phyloP scores from a whole-genome alignment of 2,888 invertebrate species.

The Tineola bisselliella region DNA sequence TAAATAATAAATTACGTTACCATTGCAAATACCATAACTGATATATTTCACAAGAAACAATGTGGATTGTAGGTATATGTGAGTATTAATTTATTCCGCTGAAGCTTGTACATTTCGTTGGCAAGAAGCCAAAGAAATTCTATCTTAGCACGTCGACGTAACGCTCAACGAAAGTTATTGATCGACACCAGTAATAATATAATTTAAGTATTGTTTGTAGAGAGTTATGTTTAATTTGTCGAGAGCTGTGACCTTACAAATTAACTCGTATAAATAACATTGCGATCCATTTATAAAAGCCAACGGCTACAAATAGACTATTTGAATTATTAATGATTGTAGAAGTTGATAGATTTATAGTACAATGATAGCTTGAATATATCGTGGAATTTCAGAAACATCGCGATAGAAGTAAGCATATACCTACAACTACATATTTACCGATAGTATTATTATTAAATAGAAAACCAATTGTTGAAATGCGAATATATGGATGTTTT shows the following conservation, averaged over 20 bases:
- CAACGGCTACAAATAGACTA: neutral
- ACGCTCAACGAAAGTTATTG: slow-evolving; percentile 4
- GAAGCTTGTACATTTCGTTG: neutral
- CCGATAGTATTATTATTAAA: neutral
- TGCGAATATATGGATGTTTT: neutral
- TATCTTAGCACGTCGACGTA: slow-evolving; percentile 9
- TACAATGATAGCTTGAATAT: no score
- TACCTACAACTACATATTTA: no score
- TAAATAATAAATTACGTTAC: no score
- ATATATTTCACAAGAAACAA: neutral
- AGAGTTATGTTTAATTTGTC: neutral
- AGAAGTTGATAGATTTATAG: no score
- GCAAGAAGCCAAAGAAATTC: slow-evolving; percentile 7
- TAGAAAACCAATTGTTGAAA: neutral
- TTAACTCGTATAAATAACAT: neutral
- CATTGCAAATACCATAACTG: no score
- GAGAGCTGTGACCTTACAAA: neutral
- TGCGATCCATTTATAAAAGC: neutral
- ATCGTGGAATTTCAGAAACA: no score
- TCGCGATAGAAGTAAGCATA: no score
- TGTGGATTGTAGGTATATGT: neutral
- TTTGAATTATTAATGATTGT: neutral
- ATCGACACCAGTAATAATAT: neutral
- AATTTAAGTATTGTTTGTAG: slow-evolving; percentile 1
- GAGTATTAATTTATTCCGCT: slow-evolving; percentile 5